Evolutionary conservation across 2,888 invertebrate genomes (phyloP).

Genomic region (Polydrusus cervinus): DNA sequence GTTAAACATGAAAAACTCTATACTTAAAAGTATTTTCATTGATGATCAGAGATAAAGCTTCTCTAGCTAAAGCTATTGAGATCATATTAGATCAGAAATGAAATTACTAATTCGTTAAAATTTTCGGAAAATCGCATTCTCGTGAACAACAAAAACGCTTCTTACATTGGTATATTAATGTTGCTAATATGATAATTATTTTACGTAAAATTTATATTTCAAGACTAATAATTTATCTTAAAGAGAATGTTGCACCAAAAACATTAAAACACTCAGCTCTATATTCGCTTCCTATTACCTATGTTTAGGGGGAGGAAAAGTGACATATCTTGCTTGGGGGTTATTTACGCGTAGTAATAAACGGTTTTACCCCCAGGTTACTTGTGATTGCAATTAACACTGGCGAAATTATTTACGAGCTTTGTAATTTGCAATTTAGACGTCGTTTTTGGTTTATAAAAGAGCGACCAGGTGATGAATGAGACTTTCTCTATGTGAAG

Average conservation of each 20-base stretch:
- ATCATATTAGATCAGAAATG: too few species aligned
- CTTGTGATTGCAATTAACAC: slow-evolving; percentile 57
- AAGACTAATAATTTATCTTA: neutral
- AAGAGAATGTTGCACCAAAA: neutral
- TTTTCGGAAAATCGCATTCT: too few species aligned
- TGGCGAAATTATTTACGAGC: slow-evolving; percentile 56
- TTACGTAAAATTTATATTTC: too few species aligned
- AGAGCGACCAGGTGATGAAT: slow-evolving; percentile 60
- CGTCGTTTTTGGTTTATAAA: slow-evolving; percentile 65
- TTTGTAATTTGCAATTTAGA: slow-evolving; percentile 57
- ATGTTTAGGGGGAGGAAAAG: slow-evolving; percentile 45
- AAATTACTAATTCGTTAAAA: too few species aligned
- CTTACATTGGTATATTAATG: too few species aligned
- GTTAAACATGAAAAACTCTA: too few species aligned
- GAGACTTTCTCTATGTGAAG: slow-evolving; percentile 40
- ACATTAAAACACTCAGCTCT: slow-evolving; percentile 10
- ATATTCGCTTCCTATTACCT: slow-evolving; percentile 23
- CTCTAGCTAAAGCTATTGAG: too few species aligned
- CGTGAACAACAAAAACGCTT: too few species aligned
- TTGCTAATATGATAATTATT: too few species aligned
- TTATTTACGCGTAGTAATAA: slow-evolving; percentile 54
- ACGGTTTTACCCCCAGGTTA: slow-evolving; percentile 55
- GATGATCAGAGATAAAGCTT: too few species aligned
- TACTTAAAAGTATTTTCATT: too few species aligned
- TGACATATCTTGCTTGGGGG: slow-evolving; percentile 54